Base-by-base conservation (phyloP, 37 sponge, comb jelly and placozoan genomes). In the Dysidea cf. avara region DNA sequence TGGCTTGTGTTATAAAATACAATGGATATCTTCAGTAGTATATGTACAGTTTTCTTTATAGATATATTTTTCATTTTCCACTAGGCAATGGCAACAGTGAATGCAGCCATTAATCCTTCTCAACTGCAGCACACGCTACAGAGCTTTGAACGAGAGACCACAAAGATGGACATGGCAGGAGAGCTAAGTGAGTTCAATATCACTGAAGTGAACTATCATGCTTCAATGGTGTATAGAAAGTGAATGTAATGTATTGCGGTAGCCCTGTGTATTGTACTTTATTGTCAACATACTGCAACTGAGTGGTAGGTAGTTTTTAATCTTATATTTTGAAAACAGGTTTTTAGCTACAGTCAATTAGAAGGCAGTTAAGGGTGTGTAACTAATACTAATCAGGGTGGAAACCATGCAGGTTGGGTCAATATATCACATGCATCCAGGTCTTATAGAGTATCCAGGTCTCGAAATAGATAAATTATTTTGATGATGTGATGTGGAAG, bases 131-230 rank as follows among this genome's bases (percentile, higher is more conserved):
- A 81, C 68, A 94, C 96, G 5, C 91, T 94, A 90, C 74, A 74
- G 78, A 75, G 82, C 33, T 98, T 94, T 81, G 93, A 94, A 73
- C 74, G 69, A 76, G 90, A 98, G 71, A 88, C 84, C 18, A 71
- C 90, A 3, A 94, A 98, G 76, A 98, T 98, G 99, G 99, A 94
- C 28, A 88, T 98, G 90, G 89, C 96, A 2, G 95, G 81, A 60
- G 99, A 98, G 53, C 57, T 98, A 83, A 94, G 94, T 93, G 53
- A 86, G 89, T n/a, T n/a, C n/a, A n/a, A n/a, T n/a, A n/a, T n/a
- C n/a, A n/a, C n/a, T n/a, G n/a, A n/a, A n/a, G 43, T 1, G 26
- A 12, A 20, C 12, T 14, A 18, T 66, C n/a, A 39, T 16, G 12
- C 14, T 66, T 12, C 28, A 16, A n/a, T n/a, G n/a, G n/a, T n/a